Evolutionary conservation across 2,113 vertebrate species (phyloP), one percentile per base, ranked within the genome.

Genomic region (Dendropsophus ebraccatus): DNA sequence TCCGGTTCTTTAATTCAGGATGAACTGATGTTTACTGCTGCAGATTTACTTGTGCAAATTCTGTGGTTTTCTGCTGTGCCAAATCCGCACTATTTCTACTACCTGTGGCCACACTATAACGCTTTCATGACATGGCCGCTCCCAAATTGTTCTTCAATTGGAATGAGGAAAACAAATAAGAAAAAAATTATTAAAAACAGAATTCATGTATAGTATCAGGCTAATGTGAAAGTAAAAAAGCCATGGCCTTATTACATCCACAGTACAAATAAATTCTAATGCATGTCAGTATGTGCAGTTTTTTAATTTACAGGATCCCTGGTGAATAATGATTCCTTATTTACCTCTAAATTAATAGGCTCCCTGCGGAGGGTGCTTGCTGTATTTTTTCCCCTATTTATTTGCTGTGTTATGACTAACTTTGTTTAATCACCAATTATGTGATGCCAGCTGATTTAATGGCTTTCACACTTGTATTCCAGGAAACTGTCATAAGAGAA

Each of bases 281-380:
- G 30, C 84, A 85, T 85, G 84, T 32, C 16, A 21, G 74, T 54
- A 19, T 75, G 17, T 69, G 60, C 45, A 37, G 54, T 54, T 69
- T 54, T 50, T 79, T 85, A 23, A 56, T 79, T 85, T 85, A 56
- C 74, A 54, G 47, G 8, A 45, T 65, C 84, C 74, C 74, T 32
- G 14, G 84, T 69, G 74, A 60, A 58, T 79, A 69, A 77, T 70
- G 58, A 85, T 85, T 50, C 41, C 82, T 84, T 84, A 75, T 84
- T 84, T 84, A 84, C 82, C 82, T 84, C 50, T 84, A 76, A 76
- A 84, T 84, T 84, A 84, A 76, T 84, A 62, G 72, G 72, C 72
- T 84, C 82, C 82, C 72, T 49, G 56, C 21, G 8, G 70, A 84
- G 70, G 9, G n/a, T 49, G 35, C 35, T 76, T 60, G 72, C 37